These are phyloP conservation scores for Drosophila pseudoobscura DNA, from an alignment of 1,140 invertebrate species.

Conservation along the genomic window DNA sequence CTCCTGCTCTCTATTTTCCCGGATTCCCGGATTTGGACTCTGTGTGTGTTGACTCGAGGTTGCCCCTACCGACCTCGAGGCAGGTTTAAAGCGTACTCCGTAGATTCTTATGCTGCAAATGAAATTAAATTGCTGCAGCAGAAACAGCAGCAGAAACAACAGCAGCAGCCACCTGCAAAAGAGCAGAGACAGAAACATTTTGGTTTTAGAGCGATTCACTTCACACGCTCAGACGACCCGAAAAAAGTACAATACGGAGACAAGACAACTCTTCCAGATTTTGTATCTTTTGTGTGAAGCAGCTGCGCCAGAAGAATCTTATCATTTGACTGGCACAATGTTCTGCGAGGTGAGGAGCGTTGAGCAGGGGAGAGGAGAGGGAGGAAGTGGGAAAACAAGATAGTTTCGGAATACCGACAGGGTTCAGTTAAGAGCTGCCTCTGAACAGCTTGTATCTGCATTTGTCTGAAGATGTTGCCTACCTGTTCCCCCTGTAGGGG, in stretches of 20 bases:
- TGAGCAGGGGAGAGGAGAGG: no score
- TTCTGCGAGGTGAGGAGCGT: no score
- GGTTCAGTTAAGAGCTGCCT: no score
- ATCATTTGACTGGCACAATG: conserved; percentile 30
- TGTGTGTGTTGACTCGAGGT: not conserved
- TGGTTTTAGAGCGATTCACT: not conserved
- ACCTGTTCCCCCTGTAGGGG: no score
- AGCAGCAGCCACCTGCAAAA: conserved; percentile 21
- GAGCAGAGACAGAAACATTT: not conserved
- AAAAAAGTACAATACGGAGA: not conserved
- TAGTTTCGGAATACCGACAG: no score
- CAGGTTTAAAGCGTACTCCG: not conserved
- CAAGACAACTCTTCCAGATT: conserved; percentile 2
- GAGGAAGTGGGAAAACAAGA: no score
- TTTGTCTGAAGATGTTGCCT: no score
- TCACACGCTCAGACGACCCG: conserved; percentile 22
- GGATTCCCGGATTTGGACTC: not conserved
- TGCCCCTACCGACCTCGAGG: no score
- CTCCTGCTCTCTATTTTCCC: not conserved
- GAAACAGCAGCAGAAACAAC: not conserved
- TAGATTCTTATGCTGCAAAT: conserved; percentile 3
- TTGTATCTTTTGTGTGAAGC: conserved; percentile 26
- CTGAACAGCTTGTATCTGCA: no score
- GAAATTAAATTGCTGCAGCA: conserved; percentile 30
- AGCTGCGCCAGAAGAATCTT: conserved; percentile 31